Evolutionary conservation across 2,797 vertebrate genomes (phyloP).

Genomic region (Girardinus metallicus): DNA sequence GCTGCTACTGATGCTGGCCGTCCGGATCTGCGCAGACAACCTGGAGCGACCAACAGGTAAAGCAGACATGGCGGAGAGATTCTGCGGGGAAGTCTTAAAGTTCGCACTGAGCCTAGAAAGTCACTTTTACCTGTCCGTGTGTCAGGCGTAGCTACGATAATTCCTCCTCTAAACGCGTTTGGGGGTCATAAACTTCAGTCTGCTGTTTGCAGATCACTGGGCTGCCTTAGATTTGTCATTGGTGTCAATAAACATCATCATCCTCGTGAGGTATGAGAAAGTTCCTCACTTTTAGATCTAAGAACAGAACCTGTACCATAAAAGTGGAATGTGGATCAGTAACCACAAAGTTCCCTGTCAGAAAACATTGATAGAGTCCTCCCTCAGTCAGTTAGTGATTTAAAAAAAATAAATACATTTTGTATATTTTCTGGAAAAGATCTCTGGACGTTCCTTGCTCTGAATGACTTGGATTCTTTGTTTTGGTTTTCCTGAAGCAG

Average conservation of each 20-base stretch:
- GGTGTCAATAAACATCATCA: background rate
- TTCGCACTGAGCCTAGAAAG: background rate
- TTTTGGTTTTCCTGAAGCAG: background rate
- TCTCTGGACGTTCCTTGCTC: background rate
- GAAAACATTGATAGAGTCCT: background rate
- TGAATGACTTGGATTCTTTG: background rate
- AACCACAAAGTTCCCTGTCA: background rate
- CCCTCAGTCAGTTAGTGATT: background rate
- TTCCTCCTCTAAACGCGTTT: background rate
- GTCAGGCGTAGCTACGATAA: background rate
- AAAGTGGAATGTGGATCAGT: background rate
- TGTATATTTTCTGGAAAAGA: background rate
- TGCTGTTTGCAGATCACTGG: background rate
- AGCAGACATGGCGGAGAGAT: background rate
- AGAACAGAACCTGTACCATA: too few species aligned
- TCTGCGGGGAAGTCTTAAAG: background rate
- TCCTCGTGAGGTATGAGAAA: background rate
- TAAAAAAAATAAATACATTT: too few species aligned
- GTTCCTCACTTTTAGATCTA: background rate
- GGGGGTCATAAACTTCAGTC: background rate
- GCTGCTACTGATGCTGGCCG: constrained; percentile 74
- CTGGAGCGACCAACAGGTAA: constrained; percentile 84
- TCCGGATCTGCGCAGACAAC: constrained; percentile 75
- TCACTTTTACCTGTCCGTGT: background rate
- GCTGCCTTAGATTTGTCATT: background rate